phyloP scores from a whole-genome alignment of 2,113 vertebrate genomes.

The Microcebus tavaratra region DNA sequence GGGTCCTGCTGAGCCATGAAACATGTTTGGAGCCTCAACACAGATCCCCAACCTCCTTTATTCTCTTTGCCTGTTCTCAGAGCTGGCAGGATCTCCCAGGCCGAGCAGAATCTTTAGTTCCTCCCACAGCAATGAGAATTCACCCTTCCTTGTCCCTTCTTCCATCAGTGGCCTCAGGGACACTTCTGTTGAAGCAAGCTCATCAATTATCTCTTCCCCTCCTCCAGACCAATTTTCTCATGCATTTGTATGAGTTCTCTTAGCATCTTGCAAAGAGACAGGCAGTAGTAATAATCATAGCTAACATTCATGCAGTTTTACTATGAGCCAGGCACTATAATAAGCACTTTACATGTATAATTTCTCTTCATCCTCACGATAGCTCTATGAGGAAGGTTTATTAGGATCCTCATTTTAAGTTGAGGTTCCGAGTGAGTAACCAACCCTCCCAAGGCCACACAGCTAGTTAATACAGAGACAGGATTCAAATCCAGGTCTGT shows the following conservation, averaged over 20 bases:
- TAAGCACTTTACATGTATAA: conserved; percentile 58
- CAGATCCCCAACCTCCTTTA: not conserved
- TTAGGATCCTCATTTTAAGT: conserved; percentile 50
- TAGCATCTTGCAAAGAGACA: conserved; percentile 56
- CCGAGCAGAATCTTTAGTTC: conserved; percentile 16
- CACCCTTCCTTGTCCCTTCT: conserved; percentile 23
- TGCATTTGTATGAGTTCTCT: conserved; percentile 66
- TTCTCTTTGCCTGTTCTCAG: not conserved
- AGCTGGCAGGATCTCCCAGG: not conserved
- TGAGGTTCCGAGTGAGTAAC: conserved; percentile 28
- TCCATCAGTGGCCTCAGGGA: conserved; percentile 38
- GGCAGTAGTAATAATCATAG: conserved; percentile 62
- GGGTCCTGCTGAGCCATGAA: conserved; percentile 17
- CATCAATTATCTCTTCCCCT: conserved; percentile 61
- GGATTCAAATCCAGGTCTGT: not conserved
- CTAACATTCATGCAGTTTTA: conserved; percentile 63
- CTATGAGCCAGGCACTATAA: conserved; percentile 57
- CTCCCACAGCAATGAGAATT: conserved; percentile 33
- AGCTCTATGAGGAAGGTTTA: not conserved
- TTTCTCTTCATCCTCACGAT: conserved; percentile 43
- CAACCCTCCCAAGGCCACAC: not conserved
- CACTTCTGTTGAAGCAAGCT: conserved; percentile 26
- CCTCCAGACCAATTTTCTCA: conserved; percentile 66
- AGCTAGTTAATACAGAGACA: not conserved
- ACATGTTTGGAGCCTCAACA: not conserved